phyloP scores from a whole-genome alignment of 2,113 vertebrate genomes.

The Coturnix japonica region DNA sequence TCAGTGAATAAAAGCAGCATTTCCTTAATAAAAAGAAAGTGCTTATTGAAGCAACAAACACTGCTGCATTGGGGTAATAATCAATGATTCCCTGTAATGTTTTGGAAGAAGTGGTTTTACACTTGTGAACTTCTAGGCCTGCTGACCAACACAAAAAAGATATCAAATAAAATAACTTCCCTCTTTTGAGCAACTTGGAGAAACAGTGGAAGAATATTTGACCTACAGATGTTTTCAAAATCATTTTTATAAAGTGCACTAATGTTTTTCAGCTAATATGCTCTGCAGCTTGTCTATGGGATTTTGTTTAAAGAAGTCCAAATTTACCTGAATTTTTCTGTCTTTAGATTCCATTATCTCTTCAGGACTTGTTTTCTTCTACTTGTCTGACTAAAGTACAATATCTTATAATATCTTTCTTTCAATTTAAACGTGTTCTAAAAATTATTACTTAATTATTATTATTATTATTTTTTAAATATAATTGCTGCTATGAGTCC shows the following conservation, averaged over 20 bases:
- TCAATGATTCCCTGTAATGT: neutral
- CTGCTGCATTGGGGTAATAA: neutral
- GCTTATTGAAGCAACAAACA: neutral
- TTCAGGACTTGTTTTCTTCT: neutral
- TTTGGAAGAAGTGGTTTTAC: neutral
- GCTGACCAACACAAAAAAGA: neutral
- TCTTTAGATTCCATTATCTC: neutral
- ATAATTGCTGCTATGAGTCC: neutral
- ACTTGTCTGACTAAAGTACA: neutral
- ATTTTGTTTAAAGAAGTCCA: neutral
- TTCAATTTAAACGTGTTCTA: neutral
- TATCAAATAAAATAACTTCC: neutral
- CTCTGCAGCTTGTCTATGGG: neutral
- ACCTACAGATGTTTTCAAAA: neutral
- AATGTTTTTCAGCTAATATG: neutral
- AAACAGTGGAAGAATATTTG: neutral
- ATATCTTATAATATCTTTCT: neutral
- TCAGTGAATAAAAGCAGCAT: neutral
- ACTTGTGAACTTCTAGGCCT: neutral
- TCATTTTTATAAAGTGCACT: neutral
- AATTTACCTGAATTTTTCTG: neutral
- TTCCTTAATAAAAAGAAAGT: neutral
- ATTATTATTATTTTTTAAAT: neutral
- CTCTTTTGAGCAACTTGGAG: neutral
- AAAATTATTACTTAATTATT: neutral